Conservation (phyloP, 1,140 invertebrate genomes). For the Orius laevigatus region DNA sequence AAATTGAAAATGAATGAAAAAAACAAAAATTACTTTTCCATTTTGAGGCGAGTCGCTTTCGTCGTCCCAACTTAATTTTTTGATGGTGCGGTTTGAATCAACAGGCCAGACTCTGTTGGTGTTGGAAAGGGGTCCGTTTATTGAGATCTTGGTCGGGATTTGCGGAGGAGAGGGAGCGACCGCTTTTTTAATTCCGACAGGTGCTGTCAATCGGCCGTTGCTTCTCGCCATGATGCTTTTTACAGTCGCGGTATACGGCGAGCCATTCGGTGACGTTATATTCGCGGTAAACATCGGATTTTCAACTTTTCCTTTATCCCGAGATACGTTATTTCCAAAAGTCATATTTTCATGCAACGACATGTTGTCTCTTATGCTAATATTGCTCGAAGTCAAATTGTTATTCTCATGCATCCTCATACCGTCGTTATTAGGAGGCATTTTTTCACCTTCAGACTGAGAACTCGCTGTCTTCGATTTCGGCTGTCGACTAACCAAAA, state of each 20-base stretch:
- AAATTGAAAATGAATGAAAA: background rate
- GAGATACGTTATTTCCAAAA: constrained; percentile 10
- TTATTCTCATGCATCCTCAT: constrained; percentile 17
- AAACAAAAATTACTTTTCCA: constrained; percentile 12
- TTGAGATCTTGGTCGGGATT: constrained; percentile 22
- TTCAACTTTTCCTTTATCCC: constrained; percentile 21
- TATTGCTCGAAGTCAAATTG: constrained; percentile 7
- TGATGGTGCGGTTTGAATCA: constrained; percentile 42
- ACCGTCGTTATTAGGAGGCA: constrained; percentile 21
- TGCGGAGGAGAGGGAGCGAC: constrained; percentile 31
- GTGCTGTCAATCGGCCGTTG: constrained; percentile 8
- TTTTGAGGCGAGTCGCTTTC: constrained; percentile 28
- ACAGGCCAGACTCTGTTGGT: constrained; percentile 31
- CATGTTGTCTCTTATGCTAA: constrained; percentile 9
- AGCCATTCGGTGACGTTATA: constrained; percentile 11
- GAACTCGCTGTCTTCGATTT: constrained; percentile 25
- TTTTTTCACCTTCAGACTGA: constrained; percentile 29
- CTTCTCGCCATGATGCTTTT: constrained; percentile 28
- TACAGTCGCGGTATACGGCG: constrained; percentile 30
- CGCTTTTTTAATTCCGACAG: constrained; percentile 25
- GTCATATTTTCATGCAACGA: constrained; percentile 16
- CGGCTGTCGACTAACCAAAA: constrained; percentile 30
- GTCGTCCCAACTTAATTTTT: constrained; percentile 59
- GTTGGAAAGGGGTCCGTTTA: constrained; percentile 6
- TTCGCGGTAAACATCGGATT: constrained; percentile 23